These are phyloP conservation scores for Drosophila parabipectinata DNA, from an alignment of 1,140 invertebrate genomes.

Conservation along the genomic window DNA sequence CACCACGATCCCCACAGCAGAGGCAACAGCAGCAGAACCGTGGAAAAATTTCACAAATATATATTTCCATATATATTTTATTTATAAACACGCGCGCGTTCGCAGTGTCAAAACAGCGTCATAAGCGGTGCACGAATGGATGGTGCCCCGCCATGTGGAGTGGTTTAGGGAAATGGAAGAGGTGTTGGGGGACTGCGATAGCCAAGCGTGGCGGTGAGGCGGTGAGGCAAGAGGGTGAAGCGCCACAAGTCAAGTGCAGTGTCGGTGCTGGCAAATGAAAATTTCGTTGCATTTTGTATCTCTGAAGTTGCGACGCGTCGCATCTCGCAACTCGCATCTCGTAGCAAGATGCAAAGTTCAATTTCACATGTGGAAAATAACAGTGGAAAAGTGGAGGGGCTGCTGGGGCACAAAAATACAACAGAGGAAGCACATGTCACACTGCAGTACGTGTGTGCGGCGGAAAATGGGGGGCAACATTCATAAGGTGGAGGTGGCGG, in stretches of 20 bases:
- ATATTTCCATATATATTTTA: slow-evolving; percentile 65
- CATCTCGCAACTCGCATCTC: slow-evolving; percentile 21
- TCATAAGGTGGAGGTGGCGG: background rate
- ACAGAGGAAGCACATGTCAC: slow-evolving; percentile 80
- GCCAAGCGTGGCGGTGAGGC: background rate
- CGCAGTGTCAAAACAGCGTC: slow-evolving; percentile 78
- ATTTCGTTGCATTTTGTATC: slow-evolving; percentile 53
- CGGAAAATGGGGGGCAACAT: slow-evolving; percentile 12
- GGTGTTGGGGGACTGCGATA: background rate
- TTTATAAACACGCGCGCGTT: slow-evolving; percentile 79
- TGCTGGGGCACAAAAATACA: slow-evolving; percentile 56
- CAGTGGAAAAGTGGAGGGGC: slow-evolving; percentile 41
- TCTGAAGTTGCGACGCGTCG: slow-evolving; percentile 62
- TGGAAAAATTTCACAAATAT: slow-evolving; percentile 72
- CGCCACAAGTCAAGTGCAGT: slow-evolving; percentile 77
- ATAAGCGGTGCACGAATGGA: slow-evolving; percentile 41
- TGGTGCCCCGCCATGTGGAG: slow-evolving; percentile 16
- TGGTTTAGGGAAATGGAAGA: background rate
- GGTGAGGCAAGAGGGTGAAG: slow-evolving; percentile 18
- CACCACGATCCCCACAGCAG: slow-evolving; percentile 9
- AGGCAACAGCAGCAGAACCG: slow-evolving; percentile 41
- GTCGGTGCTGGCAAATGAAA: slow-evolving; percentile 45
- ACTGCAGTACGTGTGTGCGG: slow-evolving; percentile 60
- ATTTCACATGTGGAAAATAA: slow-evolving; percentile 80
- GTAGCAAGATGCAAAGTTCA: slow-evolving; percentile 79